Conservation (phyloP, 2,888 invertebrate species). For the Prosapia bicincta region DNA sequence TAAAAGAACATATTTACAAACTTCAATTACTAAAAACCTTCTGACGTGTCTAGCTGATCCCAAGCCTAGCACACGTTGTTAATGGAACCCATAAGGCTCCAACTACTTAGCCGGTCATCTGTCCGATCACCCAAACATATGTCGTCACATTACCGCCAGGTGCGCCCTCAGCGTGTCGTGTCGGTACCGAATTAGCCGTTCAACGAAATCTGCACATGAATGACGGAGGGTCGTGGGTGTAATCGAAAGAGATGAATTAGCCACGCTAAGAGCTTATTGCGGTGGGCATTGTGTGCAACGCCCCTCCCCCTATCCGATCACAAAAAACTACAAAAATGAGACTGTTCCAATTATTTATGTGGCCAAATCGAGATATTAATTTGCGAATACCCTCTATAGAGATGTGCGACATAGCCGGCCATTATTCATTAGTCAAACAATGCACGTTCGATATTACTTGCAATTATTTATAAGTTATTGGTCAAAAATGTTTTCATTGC, state of each 20-base stretch:
- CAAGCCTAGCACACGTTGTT: too few relatives aligned
- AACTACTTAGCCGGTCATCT: neutral
- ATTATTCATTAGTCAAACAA: neutral
- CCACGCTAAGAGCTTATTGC: neutral
- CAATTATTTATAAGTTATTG: neutral
- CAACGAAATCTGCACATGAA: slow-evolving; percentile 1
- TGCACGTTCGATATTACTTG: neutral
- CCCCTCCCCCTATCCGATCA: neutral
- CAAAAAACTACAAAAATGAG: slow-evolving; percentile 6
- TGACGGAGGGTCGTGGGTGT: slow-evolving; percentile 1
- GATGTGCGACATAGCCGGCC: neutral
- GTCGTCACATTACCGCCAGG: neutral
- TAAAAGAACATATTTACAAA: too few relatives aligned
- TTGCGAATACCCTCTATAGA: slow-evolving; percentile 3
- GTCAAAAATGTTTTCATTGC: neutral
- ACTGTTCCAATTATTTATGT: slow-evolving; percentile 16
- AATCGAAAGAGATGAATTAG: slow-evolving; percentile 25
- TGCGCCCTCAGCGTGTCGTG: slow-evolving; percentile 4
- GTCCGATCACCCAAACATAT: neutral
- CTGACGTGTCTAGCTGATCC: too few relatives aligned
- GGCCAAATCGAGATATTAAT: slow-evolving; percentile 8
- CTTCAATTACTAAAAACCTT: too few relatives aligned
- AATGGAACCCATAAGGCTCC: too few relatives aligned
- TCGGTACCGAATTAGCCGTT: neutral
- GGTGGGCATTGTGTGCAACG: slow-evolving; percentile 1